phyloP scores from a whole-genome alignment of 2,113 vertebrate genomes.

The Muntiacus reevesi region DNA sequence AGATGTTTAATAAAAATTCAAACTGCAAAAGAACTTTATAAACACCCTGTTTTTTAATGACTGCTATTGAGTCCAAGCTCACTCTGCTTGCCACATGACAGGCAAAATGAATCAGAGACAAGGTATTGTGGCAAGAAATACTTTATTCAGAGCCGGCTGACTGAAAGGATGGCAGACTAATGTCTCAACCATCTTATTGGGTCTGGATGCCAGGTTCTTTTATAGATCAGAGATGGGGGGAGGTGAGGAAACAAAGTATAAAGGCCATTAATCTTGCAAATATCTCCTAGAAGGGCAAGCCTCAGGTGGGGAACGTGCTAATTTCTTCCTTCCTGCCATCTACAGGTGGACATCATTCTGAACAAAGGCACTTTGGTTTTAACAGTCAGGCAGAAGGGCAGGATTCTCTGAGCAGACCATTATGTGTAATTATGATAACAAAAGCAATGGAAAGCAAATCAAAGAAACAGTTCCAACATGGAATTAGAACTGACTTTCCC shows the following conservation, averaged over 20 bases:
- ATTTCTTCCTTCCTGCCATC: background rate
- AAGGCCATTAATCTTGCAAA: background rate
- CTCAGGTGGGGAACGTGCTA: background rate
- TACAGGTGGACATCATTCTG: background rate
- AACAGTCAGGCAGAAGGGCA: background rate
- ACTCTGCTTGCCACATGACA: background rate
- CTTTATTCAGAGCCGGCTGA: background rate
- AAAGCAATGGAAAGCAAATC: background rate
- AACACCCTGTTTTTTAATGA: background rate
- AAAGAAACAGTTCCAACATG: background rate
- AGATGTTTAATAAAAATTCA: slow-evolving; percentile 8
- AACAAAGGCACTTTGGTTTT: background rate
- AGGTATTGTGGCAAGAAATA: background rate
- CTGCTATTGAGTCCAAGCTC: background rate
- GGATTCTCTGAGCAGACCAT: background rate
- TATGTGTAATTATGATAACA: background rate
- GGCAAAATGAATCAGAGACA: background rate
- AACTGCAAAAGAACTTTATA: background rate
- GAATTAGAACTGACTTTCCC: background rate
- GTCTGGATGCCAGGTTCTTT: background rate
- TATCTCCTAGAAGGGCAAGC: background rate
- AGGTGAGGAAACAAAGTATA: background rate
- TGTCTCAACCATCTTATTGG: background rate
- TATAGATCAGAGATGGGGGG: background rate
- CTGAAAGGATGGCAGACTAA: background rate